Evolutionary conservation across 2,113 vertebrate species (phyloP).

Genomic region (Peucedramus taeniatus): DNA sequence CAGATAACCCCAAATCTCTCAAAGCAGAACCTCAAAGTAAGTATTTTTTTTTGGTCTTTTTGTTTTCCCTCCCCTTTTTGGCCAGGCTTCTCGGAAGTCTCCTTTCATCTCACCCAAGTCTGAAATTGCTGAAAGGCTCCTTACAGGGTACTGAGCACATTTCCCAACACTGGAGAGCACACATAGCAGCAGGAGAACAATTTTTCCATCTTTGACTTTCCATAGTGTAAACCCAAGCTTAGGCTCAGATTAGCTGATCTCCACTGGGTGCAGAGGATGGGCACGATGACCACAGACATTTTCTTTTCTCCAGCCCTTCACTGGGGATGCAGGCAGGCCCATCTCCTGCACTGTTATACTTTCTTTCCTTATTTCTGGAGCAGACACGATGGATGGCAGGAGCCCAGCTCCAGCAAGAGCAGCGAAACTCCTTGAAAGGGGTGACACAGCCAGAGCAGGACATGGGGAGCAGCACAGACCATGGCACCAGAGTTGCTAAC

Average conservation of each 20-base stretch:
- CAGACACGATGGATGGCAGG: accelerated
- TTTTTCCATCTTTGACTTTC: background rate
- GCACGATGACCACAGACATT: accelerated
- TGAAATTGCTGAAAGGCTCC: constrained; percentile 5
- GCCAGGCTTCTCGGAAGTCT: background rate
- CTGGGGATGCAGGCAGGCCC: background rate
- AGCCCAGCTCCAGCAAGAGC: background rate
- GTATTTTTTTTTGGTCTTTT: background rate
- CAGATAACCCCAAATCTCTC: background rate
- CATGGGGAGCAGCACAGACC: accelerated
- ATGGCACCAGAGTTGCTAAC: background rate
- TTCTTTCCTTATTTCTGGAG: background rate
- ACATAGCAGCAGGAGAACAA: background rate
- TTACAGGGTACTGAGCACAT: background rate
- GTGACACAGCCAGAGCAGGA: background rate
- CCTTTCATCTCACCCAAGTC: background rate
- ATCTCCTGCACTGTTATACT: background rate
- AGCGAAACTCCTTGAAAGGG: background rate
- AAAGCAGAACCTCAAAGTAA: background rate
- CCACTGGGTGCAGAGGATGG: background rate
- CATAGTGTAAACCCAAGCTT: background rate
- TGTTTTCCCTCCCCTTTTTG: background rate
- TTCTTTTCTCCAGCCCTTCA: background rate
- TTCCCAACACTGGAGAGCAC: background rate
- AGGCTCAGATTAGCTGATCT: background rate